Evolutionary conservation across 2,888 invertebrate genomes (phyloP).

Genomic region (Drosophila incognita): DNA sequence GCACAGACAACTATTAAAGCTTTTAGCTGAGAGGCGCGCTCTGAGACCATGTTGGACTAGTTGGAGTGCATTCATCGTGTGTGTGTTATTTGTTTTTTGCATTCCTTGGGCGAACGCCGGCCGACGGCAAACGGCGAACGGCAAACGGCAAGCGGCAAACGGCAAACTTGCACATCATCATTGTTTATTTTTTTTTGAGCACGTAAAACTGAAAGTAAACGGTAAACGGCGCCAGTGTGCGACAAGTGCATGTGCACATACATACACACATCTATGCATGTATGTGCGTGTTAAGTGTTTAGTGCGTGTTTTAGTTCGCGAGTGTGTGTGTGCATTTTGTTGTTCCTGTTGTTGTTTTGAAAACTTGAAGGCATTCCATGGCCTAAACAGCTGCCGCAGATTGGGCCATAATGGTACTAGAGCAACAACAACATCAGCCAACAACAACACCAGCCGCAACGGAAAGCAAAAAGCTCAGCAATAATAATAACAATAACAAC

Average conservation of each 20-base stretch:
- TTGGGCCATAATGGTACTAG: slow-evolving; percentile 81
- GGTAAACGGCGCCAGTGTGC: slow-evolving; percentile 33
- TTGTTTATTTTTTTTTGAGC: slow-evolving; percentile 52
- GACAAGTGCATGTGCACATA: slow-evolving; percentile 12
- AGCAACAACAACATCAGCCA: slow-evolving; percentile 65
- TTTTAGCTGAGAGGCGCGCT: slow-evolving; percentile 12
- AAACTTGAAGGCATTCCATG: slow-evolving; percentile 43
- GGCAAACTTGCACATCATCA: slow-evolving; percentile 37
- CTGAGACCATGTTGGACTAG: slow-evolving; percentile 2
- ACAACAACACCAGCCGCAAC: slow-evolving; percentile 22
- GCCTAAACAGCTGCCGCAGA: slow-evolving; percentile 46
- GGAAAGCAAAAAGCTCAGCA: slow-evolving; percentile 22
- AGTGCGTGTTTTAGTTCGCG: slow-evolving; percentile 24
- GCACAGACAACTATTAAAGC: slow-evolving; percentile 2
- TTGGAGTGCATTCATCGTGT: slow-evolving; percentile 1
- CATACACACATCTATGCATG: not conserved
- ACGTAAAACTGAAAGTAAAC: slow-evolving; percentile 45
- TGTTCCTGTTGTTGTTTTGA: not conserved
- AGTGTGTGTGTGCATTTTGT: not conserved
- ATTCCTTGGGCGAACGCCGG: slow-evolving; percentile 49
- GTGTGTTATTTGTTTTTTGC: slow-evolving; percentile 33
- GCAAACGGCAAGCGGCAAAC: slow-evolving; percentile 38
- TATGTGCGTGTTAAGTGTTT: slow-evolving; percentile 22
- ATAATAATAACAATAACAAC: slow-evolving; percentile 19
- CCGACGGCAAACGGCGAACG: slow-evolving; percentile 60